Evolutionary conservation across 35 echinoderm and acorn worm genomes (phyloP).

Genomic region (Diadema setosum): DNA sequence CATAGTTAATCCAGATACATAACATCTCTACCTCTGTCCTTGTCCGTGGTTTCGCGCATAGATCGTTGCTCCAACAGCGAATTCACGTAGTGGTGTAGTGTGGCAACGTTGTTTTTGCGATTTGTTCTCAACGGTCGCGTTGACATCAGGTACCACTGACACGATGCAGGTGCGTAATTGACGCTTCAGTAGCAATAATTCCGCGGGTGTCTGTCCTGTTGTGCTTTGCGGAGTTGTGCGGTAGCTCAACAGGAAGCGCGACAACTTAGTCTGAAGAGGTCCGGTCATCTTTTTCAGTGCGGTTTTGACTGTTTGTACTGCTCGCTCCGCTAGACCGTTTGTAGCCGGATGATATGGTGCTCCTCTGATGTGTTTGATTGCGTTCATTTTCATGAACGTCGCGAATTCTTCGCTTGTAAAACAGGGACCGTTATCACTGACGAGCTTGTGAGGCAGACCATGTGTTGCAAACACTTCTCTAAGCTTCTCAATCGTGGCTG

Average conservation of each 20-base stretch:
- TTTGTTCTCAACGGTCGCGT: background rate
- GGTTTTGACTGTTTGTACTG: no score
- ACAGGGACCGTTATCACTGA: constrained; percentile 26
- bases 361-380: no score
- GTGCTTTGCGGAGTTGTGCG: background rate
- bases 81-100: background rate
- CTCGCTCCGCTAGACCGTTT: no score
- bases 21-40: no score
- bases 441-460: constrained; percentile 17
- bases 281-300: no score
- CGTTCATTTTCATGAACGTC: no score
- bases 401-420: no score
- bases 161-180: background rate
- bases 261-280: no score
- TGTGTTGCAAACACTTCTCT: background rate
- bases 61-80: background rate
- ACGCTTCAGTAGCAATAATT: background rate
- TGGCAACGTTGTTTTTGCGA: background rate
- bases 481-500: constrained; percentile 18
- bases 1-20: no score
- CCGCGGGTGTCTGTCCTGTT: background rate
- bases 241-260: no score
- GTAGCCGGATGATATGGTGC: no score
- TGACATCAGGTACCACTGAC: background rate
- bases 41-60: background rate